Percentiles rank a stretch among this genome's conserved stretches.
Evolutionary conservation across 2,797 vertebrate species (phyloP).

Genomic region (Coendou prehensilis): DNA sequence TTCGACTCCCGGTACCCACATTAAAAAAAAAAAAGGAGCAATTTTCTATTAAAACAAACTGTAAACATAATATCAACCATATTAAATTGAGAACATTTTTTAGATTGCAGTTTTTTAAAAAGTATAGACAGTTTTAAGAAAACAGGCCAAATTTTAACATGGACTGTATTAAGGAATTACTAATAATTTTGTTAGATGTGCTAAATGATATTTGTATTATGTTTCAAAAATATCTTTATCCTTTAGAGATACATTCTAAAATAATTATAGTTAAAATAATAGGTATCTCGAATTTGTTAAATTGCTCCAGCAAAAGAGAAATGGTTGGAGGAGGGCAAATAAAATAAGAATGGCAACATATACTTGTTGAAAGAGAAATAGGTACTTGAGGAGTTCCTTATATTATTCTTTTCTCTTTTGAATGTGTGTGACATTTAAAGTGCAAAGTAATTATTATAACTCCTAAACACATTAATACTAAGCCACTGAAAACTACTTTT

Average conservation of each 20-base stretch:
- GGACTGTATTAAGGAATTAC: conserved; percentile 1
- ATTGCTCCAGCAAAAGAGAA: not conserved
- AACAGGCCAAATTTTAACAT: conserved; percentile 7
- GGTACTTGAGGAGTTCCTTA: conserved; percentile 29
- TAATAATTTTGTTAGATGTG: conserved; percentile 6
- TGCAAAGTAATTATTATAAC: conserved; percentile 28
- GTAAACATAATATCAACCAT: not conserved
- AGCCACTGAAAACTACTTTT: conserved; percentile 3
- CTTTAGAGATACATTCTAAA: conserved; percentile 28
- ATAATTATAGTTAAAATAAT: conserved; percentile 55
- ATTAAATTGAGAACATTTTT: not conserved
- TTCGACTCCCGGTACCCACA: too few relatives aligned
- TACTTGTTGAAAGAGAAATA: conserved; percentile 36
- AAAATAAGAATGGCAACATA: conserved; percentile 46
- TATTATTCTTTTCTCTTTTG: conserved; percentile 1
- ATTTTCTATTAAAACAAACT: conserved; percentile 2
- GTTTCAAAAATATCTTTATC: not conserved
- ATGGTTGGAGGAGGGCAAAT: not conserved
- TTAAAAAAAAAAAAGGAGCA: not conserved
- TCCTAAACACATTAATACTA: conserved; percentile 7
- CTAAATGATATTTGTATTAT: conserved; percentile 7
- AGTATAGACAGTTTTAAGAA: conserved; percentile 44
- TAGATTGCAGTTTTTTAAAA: not conserved
- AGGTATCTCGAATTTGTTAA: conserved; percentile 25
- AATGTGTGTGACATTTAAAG: conserved; percentile 54